Evolutionary conservation across 2,113 vertebrate genomes (phyloP).

Genomic region (Sporophila hypoxantha): DNA sequence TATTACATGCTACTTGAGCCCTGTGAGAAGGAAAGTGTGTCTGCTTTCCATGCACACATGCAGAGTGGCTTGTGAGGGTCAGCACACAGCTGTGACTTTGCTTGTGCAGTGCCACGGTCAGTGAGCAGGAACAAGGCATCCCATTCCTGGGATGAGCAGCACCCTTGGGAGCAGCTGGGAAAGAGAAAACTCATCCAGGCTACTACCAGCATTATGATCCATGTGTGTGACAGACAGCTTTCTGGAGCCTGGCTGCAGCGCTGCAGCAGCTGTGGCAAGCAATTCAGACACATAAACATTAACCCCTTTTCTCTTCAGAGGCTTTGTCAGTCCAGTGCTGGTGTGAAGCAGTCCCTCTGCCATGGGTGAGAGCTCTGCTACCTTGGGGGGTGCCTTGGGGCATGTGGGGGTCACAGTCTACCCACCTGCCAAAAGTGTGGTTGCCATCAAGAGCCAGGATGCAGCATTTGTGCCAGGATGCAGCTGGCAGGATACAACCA

Average conservation of each 20-base stretch:
- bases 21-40: constrained; percentile 11
- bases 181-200: background rate
- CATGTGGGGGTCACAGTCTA: accelerated
- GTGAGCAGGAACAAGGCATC: background rate
- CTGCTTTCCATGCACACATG: background rate
- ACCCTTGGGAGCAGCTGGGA: background rate
- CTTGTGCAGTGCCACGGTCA: background rate
- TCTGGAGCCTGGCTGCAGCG: background rate
- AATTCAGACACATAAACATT: background rate
- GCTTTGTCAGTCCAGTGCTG: background rate
- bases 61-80: background rate
- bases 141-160: background rate
- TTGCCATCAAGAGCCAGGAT: background rate
- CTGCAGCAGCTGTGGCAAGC: background rate
- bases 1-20: constrained; percentile 1
- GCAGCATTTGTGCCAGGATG: background rate
- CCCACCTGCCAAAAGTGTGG: background rate
- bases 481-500: accelerated
- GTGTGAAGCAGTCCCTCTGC: background rate
- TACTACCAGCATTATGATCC: background rate
- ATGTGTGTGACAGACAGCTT: background rate
- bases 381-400: background rate
- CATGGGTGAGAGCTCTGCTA: background rate
- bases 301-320: background rate
- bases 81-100: background rate